These are phyloP conservation scores for Tetragonisca angustula DNA, from an alignment of 2,888 invertebrate species.

Conservation along the genomic window DNA sequence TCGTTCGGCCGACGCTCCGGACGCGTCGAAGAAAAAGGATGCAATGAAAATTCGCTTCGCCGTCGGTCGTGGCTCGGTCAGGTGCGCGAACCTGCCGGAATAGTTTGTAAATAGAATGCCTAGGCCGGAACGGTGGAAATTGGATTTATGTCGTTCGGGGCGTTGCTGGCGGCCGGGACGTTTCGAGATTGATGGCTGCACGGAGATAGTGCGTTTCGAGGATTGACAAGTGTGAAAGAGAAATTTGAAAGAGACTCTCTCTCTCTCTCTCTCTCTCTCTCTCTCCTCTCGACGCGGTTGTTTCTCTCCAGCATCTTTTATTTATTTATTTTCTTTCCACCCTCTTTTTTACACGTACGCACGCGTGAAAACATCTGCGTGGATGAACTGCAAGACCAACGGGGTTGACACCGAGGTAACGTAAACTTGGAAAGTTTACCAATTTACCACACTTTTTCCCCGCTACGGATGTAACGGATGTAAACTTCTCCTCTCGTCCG, in stretches of 20 bases:
- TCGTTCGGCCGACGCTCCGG: not conserved
- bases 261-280: no score
- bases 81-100: slow-evolving; percentile 31
- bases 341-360: no score
- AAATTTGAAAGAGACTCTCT: slow-evolving; percentile 27
- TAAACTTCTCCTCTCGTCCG: not conserved
- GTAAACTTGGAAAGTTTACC: not conserved
- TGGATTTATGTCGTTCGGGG: slow-evolving; percentile 60
- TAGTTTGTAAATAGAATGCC: slow-evolving; percentile 61
- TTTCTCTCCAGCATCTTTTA: not conserved
- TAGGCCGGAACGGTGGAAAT: slow-evolving; percentile 51
- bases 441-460: no score
- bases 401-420: not conserved
- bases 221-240: slow-evolving; percentile 53
- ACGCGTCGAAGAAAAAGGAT: slow-evolving; percentile 41
- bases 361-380: not conserved
- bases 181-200: slow-evolving; percentile 49
- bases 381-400: not conserved
- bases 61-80: slow-evolving; percentile 24
- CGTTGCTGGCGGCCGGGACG: slow-evolving; percentile 25
- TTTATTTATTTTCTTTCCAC: not conserved
- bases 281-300: not conserved
- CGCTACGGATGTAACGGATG: not conserved
- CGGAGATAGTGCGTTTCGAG: slow-evolving; percentile 58
- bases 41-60: slow-evolving; percentile 43